Evolutionary conservation across 2,888 invertebrate species (phyloP).

Genomic region (Synanthedon myopaeformis): DNA sequence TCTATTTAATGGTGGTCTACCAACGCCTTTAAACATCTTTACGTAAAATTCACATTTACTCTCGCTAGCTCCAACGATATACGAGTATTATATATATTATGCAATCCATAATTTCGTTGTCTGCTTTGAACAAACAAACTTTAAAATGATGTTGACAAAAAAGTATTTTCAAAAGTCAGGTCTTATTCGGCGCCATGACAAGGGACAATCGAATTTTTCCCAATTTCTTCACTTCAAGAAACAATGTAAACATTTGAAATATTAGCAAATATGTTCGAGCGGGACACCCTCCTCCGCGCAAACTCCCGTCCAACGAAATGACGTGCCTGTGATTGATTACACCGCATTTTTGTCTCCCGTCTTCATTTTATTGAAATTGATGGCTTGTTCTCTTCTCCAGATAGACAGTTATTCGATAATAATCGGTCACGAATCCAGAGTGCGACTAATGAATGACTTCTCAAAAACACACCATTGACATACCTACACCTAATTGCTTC

Average conservation of each 20-base stretch:
- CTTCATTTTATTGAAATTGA: conserved; percentile 56
- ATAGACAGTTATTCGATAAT: conserved; percentile 21
- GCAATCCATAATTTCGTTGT: no score
- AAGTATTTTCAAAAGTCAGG: not conserved
- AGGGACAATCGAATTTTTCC: not conserved
- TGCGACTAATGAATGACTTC: conserved; percentile 17
- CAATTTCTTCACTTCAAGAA: not conserved
- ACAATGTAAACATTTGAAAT: not conserved
- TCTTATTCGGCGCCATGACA: not conserved
- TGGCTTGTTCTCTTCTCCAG: conserved; percentile 28
- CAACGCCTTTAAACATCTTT: no score
- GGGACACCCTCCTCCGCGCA: conserved; percentile 10
- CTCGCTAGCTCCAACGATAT: no score
- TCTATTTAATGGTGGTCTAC: conserved; percentile 4
- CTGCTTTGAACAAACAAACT: not conserved
- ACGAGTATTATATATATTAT: no score
- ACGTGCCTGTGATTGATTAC: conserved; percentile 42
- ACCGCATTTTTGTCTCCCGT: conserved; percentile 35
- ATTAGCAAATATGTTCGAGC: not conserved
- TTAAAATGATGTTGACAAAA: no score
- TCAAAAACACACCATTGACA: no score
- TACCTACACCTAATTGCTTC: no score
- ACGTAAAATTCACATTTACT: no score
- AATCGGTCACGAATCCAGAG: conserved; percentile 19
- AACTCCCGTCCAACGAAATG: conserved; percentile 23